Conservation (phyloP, 1,140 invertebrate genomes). For the Yoshiicerus persimilis region DNA sequence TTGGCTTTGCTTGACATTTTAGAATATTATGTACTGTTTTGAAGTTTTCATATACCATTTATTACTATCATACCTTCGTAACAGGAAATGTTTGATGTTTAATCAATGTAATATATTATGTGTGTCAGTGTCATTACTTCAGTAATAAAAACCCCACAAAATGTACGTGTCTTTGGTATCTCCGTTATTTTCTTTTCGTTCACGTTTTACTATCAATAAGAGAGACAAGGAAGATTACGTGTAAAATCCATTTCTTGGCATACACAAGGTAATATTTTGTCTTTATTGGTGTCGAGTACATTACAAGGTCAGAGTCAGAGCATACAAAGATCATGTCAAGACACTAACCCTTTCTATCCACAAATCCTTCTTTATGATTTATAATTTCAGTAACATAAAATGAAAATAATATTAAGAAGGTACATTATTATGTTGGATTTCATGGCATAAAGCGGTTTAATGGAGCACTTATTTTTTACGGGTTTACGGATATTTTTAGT, state of each 20-base stretch:
- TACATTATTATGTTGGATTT: no score
- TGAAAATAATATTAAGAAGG: no score
- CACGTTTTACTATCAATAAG: not conserved
- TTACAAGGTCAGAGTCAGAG: not conserved
- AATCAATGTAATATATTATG: not conserved
- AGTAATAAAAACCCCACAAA: slow-evolving; percentile 35
- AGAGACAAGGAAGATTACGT: not conserved
- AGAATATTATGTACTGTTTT: not conserved
- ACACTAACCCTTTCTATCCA: no score
- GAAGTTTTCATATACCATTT: not conserved
- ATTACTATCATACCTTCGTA: not conserved
- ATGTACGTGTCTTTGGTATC: not conserved
- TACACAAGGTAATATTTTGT: not conserved
- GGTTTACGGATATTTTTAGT: no score
- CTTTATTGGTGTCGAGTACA: not conserved
- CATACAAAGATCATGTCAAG: not conserved
- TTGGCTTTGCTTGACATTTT: not conserved
- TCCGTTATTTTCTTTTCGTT: not conserved
- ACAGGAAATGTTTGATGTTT: not conserved
- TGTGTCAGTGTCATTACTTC: slow-evolving; percentile 24
- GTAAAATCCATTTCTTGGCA: not conserved
- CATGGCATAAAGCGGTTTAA: no score
- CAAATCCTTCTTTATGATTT: no score
- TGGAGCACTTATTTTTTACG: no score
- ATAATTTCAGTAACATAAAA: no score